Conservation (phyloP, 1,140 invertebrate species). For the Leptinotarsa lineolata region DNA sequence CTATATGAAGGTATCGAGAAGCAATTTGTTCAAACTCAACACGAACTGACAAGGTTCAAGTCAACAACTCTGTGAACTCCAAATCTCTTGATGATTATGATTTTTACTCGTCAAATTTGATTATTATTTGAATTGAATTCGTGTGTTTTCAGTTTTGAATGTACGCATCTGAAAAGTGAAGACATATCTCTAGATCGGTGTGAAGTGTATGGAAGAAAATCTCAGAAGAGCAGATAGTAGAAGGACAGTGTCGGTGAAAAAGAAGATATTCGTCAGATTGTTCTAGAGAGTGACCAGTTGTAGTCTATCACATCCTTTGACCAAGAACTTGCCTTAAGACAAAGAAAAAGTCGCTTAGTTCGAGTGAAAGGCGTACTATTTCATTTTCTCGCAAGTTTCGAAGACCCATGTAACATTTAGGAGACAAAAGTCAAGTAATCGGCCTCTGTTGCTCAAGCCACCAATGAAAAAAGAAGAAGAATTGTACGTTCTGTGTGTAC, state of each 20-base stretch:
- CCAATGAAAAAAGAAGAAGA: too few relatives aligned
- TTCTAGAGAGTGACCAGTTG: constrained; percentile 40
- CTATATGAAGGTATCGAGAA: too few relatives aligned
- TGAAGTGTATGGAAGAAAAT: constrained; percentile 9
- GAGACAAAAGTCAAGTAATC: too few relatives aligned
- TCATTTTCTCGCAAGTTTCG: constrained; percentile 25
- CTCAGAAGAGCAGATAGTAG: constrained; percentile 16
- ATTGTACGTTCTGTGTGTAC: too few relatives aligned
- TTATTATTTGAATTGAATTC: too few relatives aligned
- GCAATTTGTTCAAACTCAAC: too few relatives aligned
- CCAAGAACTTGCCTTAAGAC: constrained; percentile 45
- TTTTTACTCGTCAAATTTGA: too few relatives aligned
- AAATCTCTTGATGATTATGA: too few relatives aligned
- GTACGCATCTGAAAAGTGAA: background rate
- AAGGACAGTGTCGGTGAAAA: constrained; percentile 13
- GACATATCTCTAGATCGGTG: constrained; percentile 1
- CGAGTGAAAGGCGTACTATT: constrained; percentile 42
- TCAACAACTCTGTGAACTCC: too few relatives aligned
- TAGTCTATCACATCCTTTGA: constrained; percentile 34
- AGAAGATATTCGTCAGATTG: constrained; percentile 37
- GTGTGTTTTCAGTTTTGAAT: too few relatives aligned
- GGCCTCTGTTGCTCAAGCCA: too few relatives aligned
- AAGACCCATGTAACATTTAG: background rate
- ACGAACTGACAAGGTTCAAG: too few relatives aligned
- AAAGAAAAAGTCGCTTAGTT: constrained; percentile 40